Conservation (phyloP, 37 sponge, comb jelly and placozoan genomes). For the Sycon ciliatum region DNA sequence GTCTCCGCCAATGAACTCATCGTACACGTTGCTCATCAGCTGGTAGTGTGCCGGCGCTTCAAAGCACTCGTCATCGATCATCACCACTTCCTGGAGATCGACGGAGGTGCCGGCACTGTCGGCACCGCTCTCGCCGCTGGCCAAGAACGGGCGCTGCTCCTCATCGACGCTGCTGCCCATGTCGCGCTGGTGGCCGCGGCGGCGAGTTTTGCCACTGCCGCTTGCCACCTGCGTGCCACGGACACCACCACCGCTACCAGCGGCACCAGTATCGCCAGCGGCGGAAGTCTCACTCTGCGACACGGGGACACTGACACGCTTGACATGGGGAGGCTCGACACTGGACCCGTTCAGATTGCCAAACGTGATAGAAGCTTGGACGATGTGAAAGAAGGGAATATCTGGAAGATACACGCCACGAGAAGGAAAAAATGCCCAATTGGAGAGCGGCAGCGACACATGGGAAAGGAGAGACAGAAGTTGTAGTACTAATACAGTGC, state of each 20-base stretch:
- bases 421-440: not conserved
- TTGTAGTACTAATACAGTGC: too few relatives aligned
- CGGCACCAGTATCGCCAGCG: not conserved
- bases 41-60: constrained; percentile 52
- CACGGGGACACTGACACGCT: too few relatives aligned
- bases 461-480: not conserved
- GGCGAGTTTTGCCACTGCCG: not conserved
- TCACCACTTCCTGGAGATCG: constrained; percentile 32
- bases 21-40: constrained; percentile 1
- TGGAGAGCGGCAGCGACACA: not conserved
- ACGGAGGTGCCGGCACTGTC: not conserved
- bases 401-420: too few relatives aligned
- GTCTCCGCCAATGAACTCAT: constrained; percentile 10
- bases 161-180: not conserved
- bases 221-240: not conserved
- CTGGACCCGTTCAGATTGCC: constrained; percentile 68
- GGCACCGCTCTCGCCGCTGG: constrained; percentile 13
- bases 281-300: constrained; percentile 1
- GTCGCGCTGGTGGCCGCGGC: constrained; percentile 3
- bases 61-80: constrained; percentile 66
- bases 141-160: not conserved
- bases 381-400: constrained; percentile 91
- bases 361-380: constrained; percentile 85
- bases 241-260: not conserved
- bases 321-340: too few relatives aligned